Evolutionary conservation across 2,113 vertebrate species (phyloP), one percentile per base, ranked within the genome.

Genomic region (Zapus hudsonius): DNA sequence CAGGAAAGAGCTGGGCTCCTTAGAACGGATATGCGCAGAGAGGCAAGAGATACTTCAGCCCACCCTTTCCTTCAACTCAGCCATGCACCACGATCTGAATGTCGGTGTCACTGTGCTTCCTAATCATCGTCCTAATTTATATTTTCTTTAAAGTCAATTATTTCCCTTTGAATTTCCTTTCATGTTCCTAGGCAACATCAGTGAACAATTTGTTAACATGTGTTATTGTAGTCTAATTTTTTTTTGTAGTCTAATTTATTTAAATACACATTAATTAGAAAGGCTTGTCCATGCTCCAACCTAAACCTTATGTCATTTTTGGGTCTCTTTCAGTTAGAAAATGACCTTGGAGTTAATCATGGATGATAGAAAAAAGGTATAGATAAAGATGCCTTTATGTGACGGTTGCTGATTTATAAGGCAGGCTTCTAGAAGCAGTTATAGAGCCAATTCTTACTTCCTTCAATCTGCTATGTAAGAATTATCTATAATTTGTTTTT

Each of bases 261-360:
- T 88, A 86, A 85, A 61, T 52, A 63, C 17, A 75, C 1, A 52
- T 33, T 66, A 44, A 63, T 44, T 4, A 19, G 84, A 92, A 90
- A 38, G 59, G 61, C 23, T 82, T 74, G 84, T 19, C 31, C 7
- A 80, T 42, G 16, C 33, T 81, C 10, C 11, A 5, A 13, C 9
- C n/a, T 79, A 85, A 82, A 94, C 87, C 82, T 83, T 47, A 73
- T 40, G 42, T 59, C 47, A 84, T 55, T 93, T 59, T n/a, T 1
- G 7, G 29, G 23, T 7, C 17, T 75, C 67, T 90, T 87, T 86
- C n/a, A 86, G 57, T 55, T 70, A 89, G 55, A 94, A 92, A 83
- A 81, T 80, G 52, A 67, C 69, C 29, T 95, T 40, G 12, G n/a
- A 86, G 67, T 79, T 89, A 47, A 69, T 78, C 13, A 17, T 52